Conservation (phyloP, 2,113 vertebrate genomes). For the Pterocles burchelli region DNA sequence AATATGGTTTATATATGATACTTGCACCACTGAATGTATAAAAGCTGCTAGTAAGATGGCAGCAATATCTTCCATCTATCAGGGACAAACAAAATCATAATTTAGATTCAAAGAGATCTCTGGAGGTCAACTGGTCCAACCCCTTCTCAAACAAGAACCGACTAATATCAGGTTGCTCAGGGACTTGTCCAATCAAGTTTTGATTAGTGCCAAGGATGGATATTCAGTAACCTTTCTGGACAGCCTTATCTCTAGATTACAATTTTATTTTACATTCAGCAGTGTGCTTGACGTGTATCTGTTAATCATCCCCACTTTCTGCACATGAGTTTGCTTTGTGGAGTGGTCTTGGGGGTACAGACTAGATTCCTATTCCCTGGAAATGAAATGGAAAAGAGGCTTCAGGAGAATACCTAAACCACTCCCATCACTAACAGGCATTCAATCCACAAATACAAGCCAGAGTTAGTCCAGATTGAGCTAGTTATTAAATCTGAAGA, state of each 20-base stretch:
- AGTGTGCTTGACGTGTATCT: background rate
- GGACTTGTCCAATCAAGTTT: background rate
- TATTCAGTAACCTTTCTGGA: background rate
- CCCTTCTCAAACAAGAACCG: background rate
- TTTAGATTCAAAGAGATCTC: background rate
- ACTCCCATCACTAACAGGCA: background rate
- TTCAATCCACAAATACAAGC: background rate
- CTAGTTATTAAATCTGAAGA: background rate
- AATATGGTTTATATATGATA: background rate
- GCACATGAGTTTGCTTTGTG: background rate
- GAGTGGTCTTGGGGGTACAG: background rate
- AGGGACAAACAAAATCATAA: background rate
- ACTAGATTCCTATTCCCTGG: background rate
- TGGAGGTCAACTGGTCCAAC: background rate
- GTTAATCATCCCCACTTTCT: background rate
- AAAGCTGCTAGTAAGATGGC: background rate
- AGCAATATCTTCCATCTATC: background rate
- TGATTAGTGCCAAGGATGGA: background rate
- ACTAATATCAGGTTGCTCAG: background rate
- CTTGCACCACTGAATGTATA: background rate
- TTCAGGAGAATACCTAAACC: background rate
- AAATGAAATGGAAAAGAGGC: background rate
- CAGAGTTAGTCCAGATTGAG: background rate
- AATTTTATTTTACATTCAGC: background rate
- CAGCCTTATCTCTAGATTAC: background rate